Conservation (phyloP, 2,797 vertebrate genomes). For the Catharus ustulatus region DNA sequence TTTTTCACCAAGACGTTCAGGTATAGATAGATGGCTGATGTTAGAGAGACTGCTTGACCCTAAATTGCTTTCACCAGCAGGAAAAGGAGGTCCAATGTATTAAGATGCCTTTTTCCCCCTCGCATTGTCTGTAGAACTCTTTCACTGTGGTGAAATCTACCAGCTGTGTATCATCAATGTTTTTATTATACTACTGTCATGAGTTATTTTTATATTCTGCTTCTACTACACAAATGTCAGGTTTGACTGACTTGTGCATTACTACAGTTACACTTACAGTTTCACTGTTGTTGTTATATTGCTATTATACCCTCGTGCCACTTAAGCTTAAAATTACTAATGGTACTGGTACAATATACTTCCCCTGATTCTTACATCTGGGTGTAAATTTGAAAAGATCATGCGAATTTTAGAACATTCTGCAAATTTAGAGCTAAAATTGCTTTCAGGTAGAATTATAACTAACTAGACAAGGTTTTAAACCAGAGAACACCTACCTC, state of each 20-base stretch:
- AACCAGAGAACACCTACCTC: neutral
- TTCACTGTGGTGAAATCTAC: neutral
- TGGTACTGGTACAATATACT: neutral
- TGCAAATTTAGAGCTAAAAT: neutral
- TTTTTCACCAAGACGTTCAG: neutral
- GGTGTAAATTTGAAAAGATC: neutral
- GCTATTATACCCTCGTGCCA: neutral
- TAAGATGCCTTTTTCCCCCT: rapidly evolving
- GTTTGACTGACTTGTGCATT: neutral
- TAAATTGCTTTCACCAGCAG: neutral
- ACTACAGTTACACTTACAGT: neutral
- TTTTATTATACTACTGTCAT: neutral
- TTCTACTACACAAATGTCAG: neutral
- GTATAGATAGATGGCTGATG: neutral
- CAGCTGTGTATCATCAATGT: neutral
- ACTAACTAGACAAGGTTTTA: neutral
- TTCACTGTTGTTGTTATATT: neutral
- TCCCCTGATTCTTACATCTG: neutral
- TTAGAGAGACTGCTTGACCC: neutral
- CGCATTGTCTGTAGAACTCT: neutral
- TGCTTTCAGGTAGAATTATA: neutral
- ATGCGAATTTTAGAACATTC: neutral
- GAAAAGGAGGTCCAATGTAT: neutral
- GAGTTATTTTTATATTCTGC: neutral
- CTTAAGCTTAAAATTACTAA: neutral